phyloP scores from a whole-genome alignment of 2,113 vertebrate genomes.

The Ictidomys tridecemlineatus region DNA sequence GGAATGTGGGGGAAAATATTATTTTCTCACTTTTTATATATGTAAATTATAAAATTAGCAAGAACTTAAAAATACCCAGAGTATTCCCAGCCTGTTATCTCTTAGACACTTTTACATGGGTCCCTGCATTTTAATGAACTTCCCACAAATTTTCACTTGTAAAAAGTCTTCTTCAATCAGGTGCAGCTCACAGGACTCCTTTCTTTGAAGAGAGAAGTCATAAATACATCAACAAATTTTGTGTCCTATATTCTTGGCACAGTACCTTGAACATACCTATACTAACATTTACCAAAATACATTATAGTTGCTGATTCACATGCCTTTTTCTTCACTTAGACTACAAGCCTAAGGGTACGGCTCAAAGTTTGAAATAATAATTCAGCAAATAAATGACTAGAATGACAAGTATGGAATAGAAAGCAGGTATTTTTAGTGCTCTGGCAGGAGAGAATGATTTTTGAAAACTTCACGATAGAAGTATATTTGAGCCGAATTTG shows the following conservation, averaged over 20 bases:
- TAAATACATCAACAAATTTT: not conserved
- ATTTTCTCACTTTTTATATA: not conserved
- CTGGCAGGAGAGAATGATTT: not conserved
- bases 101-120: not conserved
- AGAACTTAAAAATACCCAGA: not conserved
- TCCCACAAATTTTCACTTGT: not conserved
- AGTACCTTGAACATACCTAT: not conserved
- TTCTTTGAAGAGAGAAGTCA: not conserved
- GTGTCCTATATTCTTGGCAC: not conserved
- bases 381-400: constrained; percentile 40
- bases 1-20: accelerated
- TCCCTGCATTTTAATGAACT: not conserved
- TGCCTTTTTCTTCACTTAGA: not conserved
- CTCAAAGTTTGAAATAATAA: constrained; percentile 58
- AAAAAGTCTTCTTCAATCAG: not conserved
- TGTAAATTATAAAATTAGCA: constrained; percentile 38
- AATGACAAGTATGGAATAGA: constrained; percentile 35
- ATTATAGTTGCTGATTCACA: not conserved
- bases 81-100: not conserved
- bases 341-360: not conserved
- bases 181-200: not conserved
- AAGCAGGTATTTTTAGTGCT: not conserved
- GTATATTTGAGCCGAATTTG: not conserved
- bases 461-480: not conserved
- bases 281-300: not conserved